Evolutionary conservation across 2,113 vertebrate genomes (phyloP).

Genomic region (Neolamprologus longior): DNA sequence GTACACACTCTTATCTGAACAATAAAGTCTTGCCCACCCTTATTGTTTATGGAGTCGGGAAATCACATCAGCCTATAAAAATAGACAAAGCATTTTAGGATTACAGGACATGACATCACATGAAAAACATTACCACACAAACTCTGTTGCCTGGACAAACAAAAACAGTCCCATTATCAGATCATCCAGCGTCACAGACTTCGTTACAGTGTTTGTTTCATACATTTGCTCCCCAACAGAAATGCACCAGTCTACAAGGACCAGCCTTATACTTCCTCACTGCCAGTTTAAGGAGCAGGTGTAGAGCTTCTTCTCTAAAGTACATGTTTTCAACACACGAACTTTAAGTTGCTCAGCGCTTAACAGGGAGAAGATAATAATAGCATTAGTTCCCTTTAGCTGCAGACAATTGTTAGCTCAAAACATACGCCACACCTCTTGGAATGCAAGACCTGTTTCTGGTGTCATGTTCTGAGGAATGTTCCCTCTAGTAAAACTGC

Average conservation of each 20-base stretch:
- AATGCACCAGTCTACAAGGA: neutral
- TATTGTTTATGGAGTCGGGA: constrained; percentile 46
- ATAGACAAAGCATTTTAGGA: constrained; percentile 49
- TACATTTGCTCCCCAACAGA: neutral
- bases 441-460: constrained; percentile 23
- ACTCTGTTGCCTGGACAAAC: neutral
- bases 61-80: constrained; percentile 44
- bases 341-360: neutral
- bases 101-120: constrained; percentile 44
- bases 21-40: neutral
- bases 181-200: neutral
- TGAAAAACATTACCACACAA: neutral
- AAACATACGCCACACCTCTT: constrained; percentile 20
- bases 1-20: constrained; percentile 41
- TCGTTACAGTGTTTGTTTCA: neutral
- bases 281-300: neutral
- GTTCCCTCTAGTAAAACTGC: constrained; percentile 22
- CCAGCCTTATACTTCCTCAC: neutral
- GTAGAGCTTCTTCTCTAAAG: neutral
- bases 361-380: neutral
- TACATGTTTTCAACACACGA: neutral
- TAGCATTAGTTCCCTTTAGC: neutral
- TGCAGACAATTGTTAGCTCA: constrained; percentile 24
- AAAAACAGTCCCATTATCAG: neutral
- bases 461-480: constrained; percentile 42